phyloP scores from a whole-genome alignment of 2,113 vertebrate species.

The Peromyscus leucopus region DNA sequence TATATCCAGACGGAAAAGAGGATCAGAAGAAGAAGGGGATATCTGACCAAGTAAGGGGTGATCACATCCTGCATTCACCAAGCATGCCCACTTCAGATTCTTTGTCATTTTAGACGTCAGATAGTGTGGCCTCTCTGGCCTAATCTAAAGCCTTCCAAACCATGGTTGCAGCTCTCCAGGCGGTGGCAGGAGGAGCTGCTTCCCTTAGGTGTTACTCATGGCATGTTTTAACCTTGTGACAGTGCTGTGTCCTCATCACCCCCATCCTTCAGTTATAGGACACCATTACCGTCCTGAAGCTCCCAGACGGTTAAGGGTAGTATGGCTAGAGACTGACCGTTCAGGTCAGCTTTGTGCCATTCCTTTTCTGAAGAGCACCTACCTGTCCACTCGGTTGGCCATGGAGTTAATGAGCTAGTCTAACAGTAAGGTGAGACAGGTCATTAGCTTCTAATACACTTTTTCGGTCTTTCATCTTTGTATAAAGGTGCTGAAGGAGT shows the following conservation, averaged over 20 bases:
- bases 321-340: slow-evolving; percentile 7
- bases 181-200: neutral
- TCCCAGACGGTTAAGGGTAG: neutral
- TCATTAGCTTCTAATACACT: neutral
- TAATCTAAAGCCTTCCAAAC: neutral
- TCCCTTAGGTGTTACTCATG: neutral
- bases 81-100: neutral
- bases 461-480: slow-evolving; percentile 69
- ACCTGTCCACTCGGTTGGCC: slow-evolving; percentile 3
- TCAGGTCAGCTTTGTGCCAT: slow-evolving; percentile 3
- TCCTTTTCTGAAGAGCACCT: slow-evolving; percentile 28
- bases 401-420: slow-evolving; percentile 7
- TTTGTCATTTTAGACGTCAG: slow-evolving; percentile 30
- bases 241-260: neutral
- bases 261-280: neutral
- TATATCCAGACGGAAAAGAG: slow-evolving; percentile 96
- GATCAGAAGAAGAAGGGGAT: slow-evolving; percentile 95
- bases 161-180: neutral
- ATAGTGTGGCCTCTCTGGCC: slow-evolving; percentile 20
- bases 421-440: slow-evolving; percentile 49
- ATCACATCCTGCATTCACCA: neutral
- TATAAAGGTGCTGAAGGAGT: slow-evolving; percentile 96
- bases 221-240: neutral
- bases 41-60: slow-evolving; percentile 92
- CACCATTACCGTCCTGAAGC: neutral